Percentiles rank a stretch among this genome's conserved stretches.
These are phyloP conservation scores for Genyomyrus donnyi DNA, from an alignment of 2,113 vertebrate species.

Conservation along the genomic window DNA sequence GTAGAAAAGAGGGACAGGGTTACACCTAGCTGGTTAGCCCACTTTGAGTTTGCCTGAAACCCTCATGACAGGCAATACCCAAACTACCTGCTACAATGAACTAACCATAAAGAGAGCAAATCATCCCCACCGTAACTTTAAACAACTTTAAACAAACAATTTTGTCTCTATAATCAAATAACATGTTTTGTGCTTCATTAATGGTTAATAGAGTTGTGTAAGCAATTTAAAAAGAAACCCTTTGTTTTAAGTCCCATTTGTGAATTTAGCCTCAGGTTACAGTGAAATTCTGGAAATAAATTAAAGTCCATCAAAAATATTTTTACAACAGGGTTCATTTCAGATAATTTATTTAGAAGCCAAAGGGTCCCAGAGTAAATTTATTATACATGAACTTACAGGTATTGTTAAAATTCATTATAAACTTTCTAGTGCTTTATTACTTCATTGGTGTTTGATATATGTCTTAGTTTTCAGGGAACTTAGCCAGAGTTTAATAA, in stretches of 20 bases:
- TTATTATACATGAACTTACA: background rate
- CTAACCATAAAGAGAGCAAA: background rate
- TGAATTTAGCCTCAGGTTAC: background rate
- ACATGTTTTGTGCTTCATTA: background rate
- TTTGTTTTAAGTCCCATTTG: background rate
- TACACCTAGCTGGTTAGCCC: background rate
- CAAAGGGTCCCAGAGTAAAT: background rate
- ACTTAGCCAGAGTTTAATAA: background rate
- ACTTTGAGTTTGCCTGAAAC: background rate
- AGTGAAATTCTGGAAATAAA: background rate
- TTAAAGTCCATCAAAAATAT: background rate
- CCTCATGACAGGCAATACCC: background rate
- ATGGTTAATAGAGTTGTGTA: background rate
- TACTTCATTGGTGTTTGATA: background rate
- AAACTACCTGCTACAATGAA: background rate
- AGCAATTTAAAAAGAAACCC: background rate
- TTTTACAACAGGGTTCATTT: background rate
- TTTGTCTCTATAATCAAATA: background rate
- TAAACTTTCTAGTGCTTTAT: background rate
- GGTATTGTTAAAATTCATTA: background rate
- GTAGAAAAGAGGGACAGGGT: background rate
- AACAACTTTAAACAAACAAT: background rate
- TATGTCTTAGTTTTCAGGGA: background rate
- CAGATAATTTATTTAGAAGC: background rate
- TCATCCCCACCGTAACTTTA: background rate